Evolutionary conservation across 2,113 vertebrate genomes (phyloP).

Genomic region (Formicarius rufipectus): DNA sequence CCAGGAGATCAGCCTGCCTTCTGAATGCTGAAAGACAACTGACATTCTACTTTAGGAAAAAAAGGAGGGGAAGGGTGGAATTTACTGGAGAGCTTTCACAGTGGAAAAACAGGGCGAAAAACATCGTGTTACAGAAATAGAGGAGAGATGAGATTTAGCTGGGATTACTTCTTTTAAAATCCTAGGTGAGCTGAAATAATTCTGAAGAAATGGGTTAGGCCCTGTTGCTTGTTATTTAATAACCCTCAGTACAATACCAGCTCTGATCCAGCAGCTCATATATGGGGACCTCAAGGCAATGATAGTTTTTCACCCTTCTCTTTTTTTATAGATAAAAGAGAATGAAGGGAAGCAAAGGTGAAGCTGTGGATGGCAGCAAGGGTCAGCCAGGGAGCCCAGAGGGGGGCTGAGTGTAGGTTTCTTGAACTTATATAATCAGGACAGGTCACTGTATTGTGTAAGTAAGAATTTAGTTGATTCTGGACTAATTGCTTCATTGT

Average conservation of each 20-base stretch:
- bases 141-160: background rate
- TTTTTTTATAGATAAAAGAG: background rate
- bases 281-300: background rate
- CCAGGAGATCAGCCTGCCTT: background rate
- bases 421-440: background rate
- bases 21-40: background rate
- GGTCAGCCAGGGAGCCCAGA: background rate
- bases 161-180: background rate
- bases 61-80: background rate
- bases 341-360: background rate
- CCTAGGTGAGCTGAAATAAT: constrained; percentile 2
- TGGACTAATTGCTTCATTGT: background rate
- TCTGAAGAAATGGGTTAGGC: background rate
- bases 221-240: background rate
- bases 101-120: background rate
- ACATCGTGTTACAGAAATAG: background rate
- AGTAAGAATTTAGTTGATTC: background rate
- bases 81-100: background rate
- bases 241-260: background rate
- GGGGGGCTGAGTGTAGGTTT: background rate
- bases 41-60: background rate
- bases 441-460: background rate
- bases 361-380: background rate
- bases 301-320: background rate
- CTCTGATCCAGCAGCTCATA: background rate